Evolutionary conservation across 2,797 vertebrate genomes (phyloP), one percentile per base, ranked within the genome.

Genomic region (Hipposideros larvatus): DNA sequence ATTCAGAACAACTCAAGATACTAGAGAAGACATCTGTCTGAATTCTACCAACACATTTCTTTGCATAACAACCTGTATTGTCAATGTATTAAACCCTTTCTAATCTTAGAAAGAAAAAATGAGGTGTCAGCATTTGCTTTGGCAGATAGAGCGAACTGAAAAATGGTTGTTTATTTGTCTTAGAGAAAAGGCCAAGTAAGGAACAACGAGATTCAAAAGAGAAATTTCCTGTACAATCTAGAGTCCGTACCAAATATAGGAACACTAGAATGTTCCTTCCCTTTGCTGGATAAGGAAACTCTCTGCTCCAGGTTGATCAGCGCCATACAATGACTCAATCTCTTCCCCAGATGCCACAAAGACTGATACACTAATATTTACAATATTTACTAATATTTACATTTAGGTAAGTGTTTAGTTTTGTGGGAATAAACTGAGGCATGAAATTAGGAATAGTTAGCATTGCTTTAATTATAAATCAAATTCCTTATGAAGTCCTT

Each of bases 351-450:
- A 61, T 55, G 53, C 21, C 61, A 65, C 46, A 55, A 84, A 92
- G 66, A 79, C n/a, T 87, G 57, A 70, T 16, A 88, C 15, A 70
- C 5, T 24, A 48, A 59, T 77, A 82, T 85, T 94, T 74, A 55
- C 13, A 11, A 37, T 37, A 37, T 37, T 37, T 37, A 70, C 5
- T 24, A 48, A 59, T 77, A 82, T 85, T 94, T 74, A 55, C 13
- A 11, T 61, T 83, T 90, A 46, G 18, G 53, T 34, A 93, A 92
- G 75, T 85, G 16, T 78, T 85, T 93, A 96, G 61, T 94, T 96
- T 86, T 92, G 8, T 13, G 70, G 28, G 34, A 88, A 66, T 41
- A 93, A 79, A 53, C 71, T 41, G 73, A 84, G 24, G 11, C 26
- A 37, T 63, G 13, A 71, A 57, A 78, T 78, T 73, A 70, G 24